phyloP scores from a whole-genome alignment of 2,113 vertebrate species.

The Cyphomyrus plagiostoma region DNA sequence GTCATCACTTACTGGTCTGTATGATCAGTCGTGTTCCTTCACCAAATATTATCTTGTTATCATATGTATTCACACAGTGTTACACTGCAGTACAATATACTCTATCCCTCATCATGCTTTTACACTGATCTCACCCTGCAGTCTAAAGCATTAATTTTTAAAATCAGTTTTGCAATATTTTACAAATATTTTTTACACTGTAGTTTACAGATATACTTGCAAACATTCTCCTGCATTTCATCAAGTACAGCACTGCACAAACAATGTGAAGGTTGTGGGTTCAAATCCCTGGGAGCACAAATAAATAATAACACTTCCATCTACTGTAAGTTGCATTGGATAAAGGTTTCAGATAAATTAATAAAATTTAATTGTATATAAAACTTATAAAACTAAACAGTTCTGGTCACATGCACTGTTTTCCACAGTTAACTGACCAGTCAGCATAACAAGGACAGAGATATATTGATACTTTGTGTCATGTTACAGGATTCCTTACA shows the following conservation, averaged over 20 bases:
- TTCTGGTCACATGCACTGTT: background rate
- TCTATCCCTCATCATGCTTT: background rate
- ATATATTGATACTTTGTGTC: background rate
- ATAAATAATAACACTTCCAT: background rate
- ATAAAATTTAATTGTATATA: too few relatives aligned
- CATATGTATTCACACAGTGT: constrained; percentile 18
- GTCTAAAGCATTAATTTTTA: background rate
- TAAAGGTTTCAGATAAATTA: background rate
- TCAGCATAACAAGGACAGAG: background rate
- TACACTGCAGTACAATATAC: constrained; percentile 1
- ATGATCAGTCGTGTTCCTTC: background rate
- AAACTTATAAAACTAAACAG: too few relatives aligned
- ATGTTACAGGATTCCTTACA: background rate
- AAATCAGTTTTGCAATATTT: background rate
- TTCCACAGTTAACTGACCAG: background rate
- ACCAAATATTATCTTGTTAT: background rate
- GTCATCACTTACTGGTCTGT: constrained; percentile 11
- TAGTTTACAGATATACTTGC: background rate
- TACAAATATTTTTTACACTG: background rate
- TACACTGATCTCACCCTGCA: background rate
- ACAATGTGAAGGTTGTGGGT: background rate
- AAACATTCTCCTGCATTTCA: background rate
- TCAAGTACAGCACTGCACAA: background rate
- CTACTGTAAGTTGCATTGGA: background rate
- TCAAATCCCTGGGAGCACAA: background rate